phyloP scores from a whole-genome alignment of 2,113 vertebrate genomes.

The Microcebus murinus region DNA sequence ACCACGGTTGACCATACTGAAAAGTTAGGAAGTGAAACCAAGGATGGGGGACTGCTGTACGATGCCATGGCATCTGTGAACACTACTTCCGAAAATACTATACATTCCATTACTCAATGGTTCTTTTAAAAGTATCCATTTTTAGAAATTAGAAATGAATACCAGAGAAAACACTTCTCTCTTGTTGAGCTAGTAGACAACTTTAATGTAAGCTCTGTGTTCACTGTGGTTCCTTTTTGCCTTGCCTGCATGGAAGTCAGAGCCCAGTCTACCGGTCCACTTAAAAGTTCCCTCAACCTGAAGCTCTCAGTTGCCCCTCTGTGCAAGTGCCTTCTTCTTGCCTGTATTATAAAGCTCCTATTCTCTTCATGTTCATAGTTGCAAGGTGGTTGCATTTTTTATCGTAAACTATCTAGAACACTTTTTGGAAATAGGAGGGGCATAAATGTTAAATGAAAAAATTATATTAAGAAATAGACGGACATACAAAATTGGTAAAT shows the following conservation, averaged over 20 bases:
- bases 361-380: not conserved
- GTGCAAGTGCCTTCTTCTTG: not conserved
- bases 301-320: not conserved
- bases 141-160: not conserved
- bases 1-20: not conserved
- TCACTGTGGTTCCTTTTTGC: not conserved
- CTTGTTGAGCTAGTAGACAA: not conserved
- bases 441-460: not conserved
- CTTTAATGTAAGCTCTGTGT: not conserved
- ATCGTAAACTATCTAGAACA: not conserved
- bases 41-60: not conserved
- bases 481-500: not conserved
- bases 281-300: not conserved
- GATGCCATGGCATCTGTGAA: not conserved
- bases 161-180: not conserved
- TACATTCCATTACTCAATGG: not conserved
- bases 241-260: not conserved
- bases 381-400: not conserved
- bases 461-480: not conserved
- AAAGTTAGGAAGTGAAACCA: not conserved
- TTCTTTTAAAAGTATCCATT: not conserved
- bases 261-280: not conserved
- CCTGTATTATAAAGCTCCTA: not conserved
- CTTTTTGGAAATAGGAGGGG: not conserved
- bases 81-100: not conserved